Base-by-base conservation (phyloP, 2,113 vertebrate species). In the Conger conger region DNA sequence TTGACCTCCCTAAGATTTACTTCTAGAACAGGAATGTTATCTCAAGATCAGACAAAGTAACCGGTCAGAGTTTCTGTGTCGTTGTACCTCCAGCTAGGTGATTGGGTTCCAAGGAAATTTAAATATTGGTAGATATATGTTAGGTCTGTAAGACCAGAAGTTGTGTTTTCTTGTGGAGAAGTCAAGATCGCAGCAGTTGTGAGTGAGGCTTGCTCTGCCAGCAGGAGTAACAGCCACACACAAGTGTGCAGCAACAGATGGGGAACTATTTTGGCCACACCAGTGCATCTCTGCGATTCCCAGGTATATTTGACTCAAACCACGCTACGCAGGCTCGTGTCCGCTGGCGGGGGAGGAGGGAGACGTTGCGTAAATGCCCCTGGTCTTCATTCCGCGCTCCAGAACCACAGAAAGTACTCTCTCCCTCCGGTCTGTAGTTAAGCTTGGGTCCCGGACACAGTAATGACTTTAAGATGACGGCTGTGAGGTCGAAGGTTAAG, bases 241-340 rank as follows among this genome's bases (percentile, higher is more conserved):
- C 50, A 82, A 89, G 86, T 86, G 85, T 84, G 80, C 86, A 81
- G 88, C 88, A 90, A 92, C 93, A 95, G 93, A 94, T 93, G 93
- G 92, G 91, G 90, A 94, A 93, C 92, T 94, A 94, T 94, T 94
- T 91, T 92, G 90, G 91, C 91, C 86, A 90, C 87, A 89, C 92
- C 88, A 88, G 90, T 90, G 87, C 89, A 91, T 90, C 91, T 88
- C 91, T 91, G 87, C 84, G 80, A 79, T 88, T 90, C 91, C 91
- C 87, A 87, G 76, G 87, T 80, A 80, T 80, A 87, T 81, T 82
- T 85, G 37, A 85, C 37, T 33, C 54, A 83, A 78, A 86, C 76
- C 78, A 78, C 68, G 76, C 15, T 84, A 36, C 17, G 78, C 60
- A 16, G 68, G 50, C 35, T 38, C 37, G 85, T 11, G 37, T 60